phyloP scores from a whole-genome alignment of 1,140 invertebrate species.

The Aphis gossypii region DNA sequence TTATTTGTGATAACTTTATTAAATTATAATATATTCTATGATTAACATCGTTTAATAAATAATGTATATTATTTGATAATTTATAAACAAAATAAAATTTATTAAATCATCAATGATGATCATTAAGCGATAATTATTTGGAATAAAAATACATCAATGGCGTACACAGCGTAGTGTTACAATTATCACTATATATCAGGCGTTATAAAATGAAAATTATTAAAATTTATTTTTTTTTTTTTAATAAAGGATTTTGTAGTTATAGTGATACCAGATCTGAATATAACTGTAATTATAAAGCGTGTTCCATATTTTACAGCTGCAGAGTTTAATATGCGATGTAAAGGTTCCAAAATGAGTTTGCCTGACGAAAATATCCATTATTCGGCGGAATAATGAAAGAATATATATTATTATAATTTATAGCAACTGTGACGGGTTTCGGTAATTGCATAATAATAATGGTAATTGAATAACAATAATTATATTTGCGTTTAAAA shows the following conservation, averaged over 20 bases:
- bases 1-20: not conserved
- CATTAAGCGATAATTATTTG: slow-evolving; percentile 18
- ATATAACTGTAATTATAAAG: not conserved
- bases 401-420: not conserved
- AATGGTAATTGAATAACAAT: not conserved
- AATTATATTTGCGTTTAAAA: not conserved
- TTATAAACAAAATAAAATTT: not conserved
- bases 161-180: not conserved
- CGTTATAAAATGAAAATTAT: not conserved
- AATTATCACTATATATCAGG: not conserved
- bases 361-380: not conserved
- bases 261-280: not conserved
- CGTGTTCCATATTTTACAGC: not conserved
- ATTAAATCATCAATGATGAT: not conserved
- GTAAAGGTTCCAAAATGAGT: not conserved
- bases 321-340: not conserved
- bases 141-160: not conserved
- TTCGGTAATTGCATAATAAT: not conserved
- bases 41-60: not conserved
- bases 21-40: not conserved
- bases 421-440: not conserved
- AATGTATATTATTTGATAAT: not conserved
- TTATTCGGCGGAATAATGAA: not conserved
- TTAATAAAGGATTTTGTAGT: not conserved
- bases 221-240: no score